A percentile compares a stretch with the other conserved stretches of the same genome.
Conservation (phyloP, 2,888 invertebrate genomes). For the Leptothorax acervorum region DNA sequence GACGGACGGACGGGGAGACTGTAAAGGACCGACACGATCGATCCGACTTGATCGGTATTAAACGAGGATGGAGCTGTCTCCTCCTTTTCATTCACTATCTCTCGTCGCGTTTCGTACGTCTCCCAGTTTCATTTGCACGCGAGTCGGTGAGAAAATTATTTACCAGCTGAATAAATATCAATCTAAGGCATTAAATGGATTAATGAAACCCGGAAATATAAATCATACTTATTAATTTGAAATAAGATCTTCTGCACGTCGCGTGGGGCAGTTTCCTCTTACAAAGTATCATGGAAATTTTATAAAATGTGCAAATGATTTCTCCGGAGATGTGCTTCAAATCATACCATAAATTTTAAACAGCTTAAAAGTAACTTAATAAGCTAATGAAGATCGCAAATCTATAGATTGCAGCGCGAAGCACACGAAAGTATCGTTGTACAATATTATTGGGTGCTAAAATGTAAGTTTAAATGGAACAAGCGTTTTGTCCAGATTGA, state of each 20-base stretch:
- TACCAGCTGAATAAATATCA: constrained; percentile 21
- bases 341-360: neutral
- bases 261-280: neutral
- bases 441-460: neutral
- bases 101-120: neutral
- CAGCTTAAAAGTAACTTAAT: neutral
- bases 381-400: neutral
- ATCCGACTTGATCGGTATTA: constrained; percentile 47
- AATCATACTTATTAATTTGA: neutral
- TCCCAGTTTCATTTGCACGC: constrained; percentile 9
- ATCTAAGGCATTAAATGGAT: neutral
- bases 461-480: neutral
- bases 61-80: constrained; percentile 31
- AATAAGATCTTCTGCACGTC: neutral
- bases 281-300: neutral
- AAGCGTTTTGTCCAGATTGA: constrained; percentile 1
- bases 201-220: neutral
- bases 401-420: neutral
- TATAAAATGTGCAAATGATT: neutral
- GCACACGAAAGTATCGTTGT: neutral
- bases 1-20: constrained; percentile 32
- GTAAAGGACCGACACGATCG: constrained; percentile 40
- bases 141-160: constrained; percentile 4
- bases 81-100: neutral
- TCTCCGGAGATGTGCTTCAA: neutral